Conservation (phyloP, 2,113 vertebrate genomes). For the Centrocercus urophasianus region DNA sequence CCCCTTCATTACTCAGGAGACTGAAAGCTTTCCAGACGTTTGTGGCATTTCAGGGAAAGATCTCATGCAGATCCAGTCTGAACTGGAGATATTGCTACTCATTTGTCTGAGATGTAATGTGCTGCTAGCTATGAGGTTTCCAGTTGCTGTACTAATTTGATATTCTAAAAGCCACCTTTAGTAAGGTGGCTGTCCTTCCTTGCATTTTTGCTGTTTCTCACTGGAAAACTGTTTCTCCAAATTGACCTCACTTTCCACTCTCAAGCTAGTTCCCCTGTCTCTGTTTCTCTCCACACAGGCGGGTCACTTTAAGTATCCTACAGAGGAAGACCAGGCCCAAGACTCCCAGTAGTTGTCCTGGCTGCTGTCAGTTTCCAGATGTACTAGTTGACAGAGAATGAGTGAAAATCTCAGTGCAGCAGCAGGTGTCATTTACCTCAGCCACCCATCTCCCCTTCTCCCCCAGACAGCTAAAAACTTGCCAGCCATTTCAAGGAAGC, state of each 20-base stretch:
- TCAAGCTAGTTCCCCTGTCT: not conserved
- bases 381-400: not conserved
- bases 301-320: not conserved
- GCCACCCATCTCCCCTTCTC: not conserved
- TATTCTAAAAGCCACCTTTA: not conserved
- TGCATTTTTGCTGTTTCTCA: not conserved
- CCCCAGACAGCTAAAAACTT: not conserved
- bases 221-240: not conserved
- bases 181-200: not conserved
- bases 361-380: not conserved
- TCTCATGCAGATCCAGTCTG: not conserved
- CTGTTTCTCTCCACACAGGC: not conserved
- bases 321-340: not conserved
- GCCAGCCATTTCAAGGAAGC: not conserved
- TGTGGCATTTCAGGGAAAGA: not conserved
- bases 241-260: not conserved
- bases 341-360: not conserved
- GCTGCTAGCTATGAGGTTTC: not conserved
- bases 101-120: not conserved
- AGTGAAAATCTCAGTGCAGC: not conserved
- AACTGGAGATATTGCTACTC: not conserved
- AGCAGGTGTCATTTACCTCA: not conserved
- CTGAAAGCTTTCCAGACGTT: not conserved
- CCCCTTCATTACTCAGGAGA: not conserved
- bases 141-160: not conserved